Base-by-base conservation (phyloP, 2,888 invertebrate species). In the Netelia virgata region DNA sequence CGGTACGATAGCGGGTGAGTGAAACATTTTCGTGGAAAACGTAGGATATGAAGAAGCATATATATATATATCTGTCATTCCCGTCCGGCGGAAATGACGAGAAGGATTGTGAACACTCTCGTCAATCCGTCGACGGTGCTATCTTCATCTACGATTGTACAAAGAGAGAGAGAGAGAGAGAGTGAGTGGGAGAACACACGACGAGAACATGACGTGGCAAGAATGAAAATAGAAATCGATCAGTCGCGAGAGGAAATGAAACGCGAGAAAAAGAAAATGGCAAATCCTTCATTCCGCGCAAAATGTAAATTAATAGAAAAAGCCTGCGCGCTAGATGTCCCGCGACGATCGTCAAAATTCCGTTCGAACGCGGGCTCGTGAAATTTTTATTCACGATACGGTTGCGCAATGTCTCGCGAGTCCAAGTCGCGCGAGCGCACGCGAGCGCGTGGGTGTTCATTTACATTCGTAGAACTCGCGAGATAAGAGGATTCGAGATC, bases 171-270 rank as follows among this genome's bases (percentile, higher is more conserved):
- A 36, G 36, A 6, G 73, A 59, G 53, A 20, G 59, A 64, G 28
- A n/a, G 41, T 3, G 10, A 18, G 50, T 41, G 36, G 18, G 63
- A 64, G 5, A 63, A 53, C 11, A 9, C 28, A 23, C 18, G 28
- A 11, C 53, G 41, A 16, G 41, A 74, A 68, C 28, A 69, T 81
- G 81, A 81, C 74, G 68, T 43, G 41, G 81, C 69, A 63, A 36
- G 53, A 69, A 75, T 75, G 55, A 47, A 61, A 80, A 80, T 80
- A 50, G 66, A 69, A 75, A 81, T 69, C 69, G 74, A 81, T 81
- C 20, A 74, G 41, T 53, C 74, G 59, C 57, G 36, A 41, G 36
- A 41, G 57, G 59, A 23, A 68, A 61, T 68, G 57, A 36, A 66
- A 66, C 20, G 10, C 16, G 66, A 59, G 23, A 23, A 55, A 8